These are phyloP conservation scores for Myrmophylax atrothorax DNA, from an alignment of 2,113 vertebrate species.

Conservation along the genomic window DNA sequence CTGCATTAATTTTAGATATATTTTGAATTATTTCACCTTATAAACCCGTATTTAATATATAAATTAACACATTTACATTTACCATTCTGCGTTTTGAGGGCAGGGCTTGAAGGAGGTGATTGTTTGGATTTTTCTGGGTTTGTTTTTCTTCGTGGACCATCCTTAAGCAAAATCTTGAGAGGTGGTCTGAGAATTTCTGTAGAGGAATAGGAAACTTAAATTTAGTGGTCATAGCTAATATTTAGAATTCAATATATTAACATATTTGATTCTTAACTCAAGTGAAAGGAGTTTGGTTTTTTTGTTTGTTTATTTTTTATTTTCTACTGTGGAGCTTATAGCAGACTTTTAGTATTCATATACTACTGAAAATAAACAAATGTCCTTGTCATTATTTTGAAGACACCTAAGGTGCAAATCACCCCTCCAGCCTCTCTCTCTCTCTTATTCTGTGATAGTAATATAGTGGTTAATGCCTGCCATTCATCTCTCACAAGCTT, in stretches of 20 bases:
- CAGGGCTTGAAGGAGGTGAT: background rate
- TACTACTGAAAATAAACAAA: background rate
- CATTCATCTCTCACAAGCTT: background rate
- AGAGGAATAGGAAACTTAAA: background rate
- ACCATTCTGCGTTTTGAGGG: background rate
- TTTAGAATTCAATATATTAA: background rate
- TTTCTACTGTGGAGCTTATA: background rate
- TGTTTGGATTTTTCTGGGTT: rapidly evolving
- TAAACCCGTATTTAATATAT: background rate
- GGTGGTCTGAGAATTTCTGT: background rate
- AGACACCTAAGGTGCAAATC: background rate
- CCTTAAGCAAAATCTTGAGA: background rate
- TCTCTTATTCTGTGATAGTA: background rate
- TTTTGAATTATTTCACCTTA: background rate
- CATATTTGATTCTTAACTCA: background rate
- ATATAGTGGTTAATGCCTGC: background rate
- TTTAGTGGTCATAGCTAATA: background rate
- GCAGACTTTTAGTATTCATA: background rate
- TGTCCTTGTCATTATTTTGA: background rate
- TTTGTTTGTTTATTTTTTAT: background rate
- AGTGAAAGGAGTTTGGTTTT: background rate
- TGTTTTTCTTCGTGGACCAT: background rate
- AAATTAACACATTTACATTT: background rate
- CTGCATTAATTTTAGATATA: background rate
- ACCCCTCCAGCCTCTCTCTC: background rate